Evolutionary conservation across 2,888 invertebrate species (phyloP), one percentile per base, ranked within the genome.

Genomic region (Emesis furor): DNA sequence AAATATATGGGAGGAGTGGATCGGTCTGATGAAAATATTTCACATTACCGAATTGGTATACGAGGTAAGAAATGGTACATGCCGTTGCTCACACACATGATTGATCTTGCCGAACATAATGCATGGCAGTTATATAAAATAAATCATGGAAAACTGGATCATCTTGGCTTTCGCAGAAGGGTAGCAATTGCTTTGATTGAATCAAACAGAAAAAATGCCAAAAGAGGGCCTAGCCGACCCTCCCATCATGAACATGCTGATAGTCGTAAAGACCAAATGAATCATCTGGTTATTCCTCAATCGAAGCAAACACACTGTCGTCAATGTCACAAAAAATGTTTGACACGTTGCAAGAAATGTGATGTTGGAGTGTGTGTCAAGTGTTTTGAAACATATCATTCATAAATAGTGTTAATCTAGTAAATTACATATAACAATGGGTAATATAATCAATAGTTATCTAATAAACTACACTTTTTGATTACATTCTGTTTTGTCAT

Each of bases 251-350:
- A 85, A 84, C 85, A 87, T 87, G 87, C 84, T 85, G 84, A 87
- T 87, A 87, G 85, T 86, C 86, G 84, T 82, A 86, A 86, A 87
- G 85, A 87, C 87, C 81, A 84, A 86, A 88, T 84, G 77, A 86
- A 83, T 83, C 82, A 81, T 79, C 76, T 81, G 69, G 79, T 82
- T 79, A 84, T 83, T 81, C 81, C 83, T 78, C 78, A 81, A 80
- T 76, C 78, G 69, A 83, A 83, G 81, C 83, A 81, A 78, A 80
- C 79, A 78, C 83, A 30, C 75, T 83, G 83, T 80, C 79, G 86
- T 84, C 84, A 86, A 86, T 86, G 87, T 86, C 84, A 84, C 83
- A 88, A 86, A 84, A 85, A 86, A 86, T 86, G 88, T 85, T 85
- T 86, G 86, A 85, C 88, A 84, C 82, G 85, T 81, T 84, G 84